phyloP scores from a whole-genome alignment of 2,113 vertebrate genomes.

The Dinomys branickii region DNA sequence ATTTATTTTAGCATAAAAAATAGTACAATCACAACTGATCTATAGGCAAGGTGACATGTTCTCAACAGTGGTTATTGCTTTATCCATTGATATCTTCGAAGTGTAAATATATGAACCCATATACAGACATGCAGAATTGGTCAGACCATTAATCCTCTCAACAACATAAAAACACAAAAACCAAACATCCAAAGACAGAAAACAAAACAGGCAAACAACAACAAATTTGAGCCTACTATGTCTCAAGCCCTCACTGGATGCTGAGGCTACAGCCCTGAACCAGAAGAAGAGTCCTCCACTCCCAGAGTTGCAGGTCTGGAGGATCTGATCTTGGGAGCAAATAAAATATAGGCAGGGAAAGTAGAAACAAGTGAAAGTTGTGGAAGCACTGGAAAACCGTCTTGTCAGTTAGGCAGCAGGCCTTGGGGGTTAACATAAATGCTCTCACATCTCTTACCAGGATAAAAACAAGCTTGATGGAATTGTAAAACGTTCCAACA shows the following conservation, averaged over 20 bases:
- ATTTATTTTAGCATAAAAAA: no score
- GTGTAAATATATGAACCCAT: no score
- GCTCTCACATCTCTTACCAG: conserved; percentile 14
- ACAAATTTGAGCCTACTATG: background rate
- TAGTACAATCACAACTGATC: no score
- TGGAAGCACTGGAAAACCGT: background rate
- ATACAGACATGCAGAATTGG: no score
- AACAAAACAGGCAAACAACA: no score
- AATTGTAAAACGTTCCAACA: background rate
- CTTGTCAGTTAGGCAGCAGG: background rate
- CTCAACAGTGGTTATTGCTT: no score
- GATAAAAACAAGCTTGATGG: background rate
- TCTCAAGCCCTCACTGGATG: background rate
- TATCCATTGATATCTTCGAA: no score
- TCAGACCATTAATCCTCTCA: no score
- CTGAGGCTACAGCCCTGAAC: background rate
- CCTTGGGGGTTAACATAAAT: conserved; percentile 32
- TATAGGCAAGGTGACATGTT: no score
- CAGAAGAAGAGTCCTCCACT: background rate
- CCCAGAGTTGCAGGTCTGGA: accelerated
- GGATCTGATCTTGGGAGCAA: background rate
- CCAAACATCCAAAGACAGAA: no score
- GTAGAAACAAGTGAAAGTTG: background rate
- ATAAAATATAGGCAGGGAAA: background rate
- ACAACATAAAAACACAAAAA: no score